These are phyloP conservation scores for Xerus rutilus DNA, from an alignment of 2,797 vertebrate genomes.

Conservation along the genomic window DNA sequence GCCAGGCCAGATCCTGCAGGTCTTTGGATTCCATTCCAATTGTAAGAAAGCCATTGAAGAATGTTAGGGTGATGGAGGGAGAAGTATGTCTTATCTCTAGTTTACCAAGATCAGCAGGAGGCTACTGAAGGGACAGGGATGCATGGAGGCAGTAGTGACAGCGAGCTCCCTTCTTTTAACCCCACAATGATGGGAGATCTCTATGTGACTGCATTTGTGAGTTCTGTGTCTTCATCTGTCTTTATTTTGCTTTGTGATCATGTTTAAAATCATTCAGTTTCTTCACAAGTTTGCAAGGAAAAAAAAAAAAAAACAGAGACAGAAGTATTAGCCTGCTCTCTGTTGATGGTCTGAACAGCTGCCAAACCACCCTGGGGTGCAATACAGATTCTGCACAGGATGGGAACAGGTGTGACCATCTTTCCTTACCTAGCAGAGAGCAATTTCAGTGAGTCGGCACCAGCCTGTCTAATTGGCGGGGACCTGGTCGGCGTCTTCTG, in stretches of 20 bases:
- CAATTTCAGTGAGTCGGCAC: neutral
- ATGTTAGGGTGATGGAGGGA: neutral
- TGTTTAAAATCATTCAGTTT: neutral
- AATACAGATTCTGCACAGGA: neutral
- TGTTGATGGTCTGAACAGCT: neutral
- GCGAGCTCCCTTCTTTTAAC: neutral
- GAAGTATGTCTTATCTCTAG: neutral
- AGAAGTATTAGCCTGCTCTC: neutral
- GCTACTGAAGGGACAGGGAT: neutral
- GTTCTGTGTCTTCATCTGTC: neutral
- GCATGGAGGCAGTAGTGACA: rapidly evolving
- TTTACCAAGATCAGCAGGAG: neutral
- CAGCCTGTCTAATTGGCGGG: neutral
- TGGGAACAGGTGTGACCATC: constrained; percentile 18
- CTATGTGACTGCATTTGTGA: neutral
- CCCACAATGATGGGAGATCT: neutral
- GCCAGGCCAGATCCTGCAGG: neutral
- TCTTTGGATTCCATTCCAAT: neutral
- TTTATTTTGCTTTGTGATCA: neutral
- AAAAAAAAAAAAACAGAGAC: neutral
- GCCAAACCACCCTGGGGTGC: neutral
- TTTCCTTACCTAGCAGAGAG: constrained; percentile 22
- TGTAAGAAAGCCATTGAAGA: neutral
- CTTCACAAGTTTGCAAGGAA: neutral
- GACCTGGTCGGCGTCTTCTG: neutral